Evolutionary conservation across 2,113 vertebrate genomes (phyloP), one percentile per base, ranked within the genome.

Genomic region (Ciconia stormi): DNA sequence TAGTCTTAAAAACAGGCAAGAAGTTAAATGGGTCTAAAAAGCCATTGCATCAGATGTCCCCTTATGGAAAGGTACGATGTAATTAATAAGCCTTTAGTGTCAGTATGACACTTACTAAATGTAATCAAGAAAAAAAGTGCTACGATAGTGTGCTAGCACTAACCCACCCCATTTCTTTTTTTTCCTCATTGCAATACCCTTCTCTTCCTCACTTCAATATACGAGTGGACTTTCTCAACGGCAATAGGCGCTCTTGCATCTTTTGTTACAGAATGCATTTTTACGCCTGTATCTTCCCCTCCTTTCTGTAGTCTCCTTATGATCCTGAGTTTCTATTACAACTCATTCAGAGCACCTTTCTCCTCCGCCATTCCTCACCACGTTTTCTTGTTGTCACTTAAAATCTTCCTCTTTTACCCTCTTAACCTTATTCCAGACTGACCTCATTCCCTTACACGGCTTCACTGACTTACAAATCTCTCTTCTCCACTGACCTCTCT

Each of bases 341-440:
- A 55, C 5, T 70, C 36, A 32, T 69, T 50, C 9, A 46, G 46
- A 50, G 30, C 32, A 81, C 12, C 22, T 49, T 90, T 40, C 36
- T 66, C 14, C 46, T 93, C 66, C 2, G 4, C 11, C n/a, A 66
- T 40, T 87, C 59, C 63, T 82, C 26, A 77, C 70, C 49, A 4
- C 4, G 32, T 95, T 81, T 89, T 94, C 91, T 63, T 61, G 42
- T 13, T 40, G 42, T 25, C 42, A 66, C 58, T 90, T 89, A 66
- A 91, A 94, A 87, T 76, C 84, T 74, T 94, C 53, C 70, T 83
- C 77, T 94, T 91, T 76, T 62, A 95, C 91, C 66, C 95, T 96
- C 90, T 95, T 96, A 95, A 96, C 93, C 96, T 91, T 93, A 96
- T 91, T 95, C 87, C 93, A 92, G 79, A 91, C 77, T 71, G 19